Base-by-base conservation (phyloP, 2,113 vertebrate species). In the Erpornis zantholeuca region DNA sequence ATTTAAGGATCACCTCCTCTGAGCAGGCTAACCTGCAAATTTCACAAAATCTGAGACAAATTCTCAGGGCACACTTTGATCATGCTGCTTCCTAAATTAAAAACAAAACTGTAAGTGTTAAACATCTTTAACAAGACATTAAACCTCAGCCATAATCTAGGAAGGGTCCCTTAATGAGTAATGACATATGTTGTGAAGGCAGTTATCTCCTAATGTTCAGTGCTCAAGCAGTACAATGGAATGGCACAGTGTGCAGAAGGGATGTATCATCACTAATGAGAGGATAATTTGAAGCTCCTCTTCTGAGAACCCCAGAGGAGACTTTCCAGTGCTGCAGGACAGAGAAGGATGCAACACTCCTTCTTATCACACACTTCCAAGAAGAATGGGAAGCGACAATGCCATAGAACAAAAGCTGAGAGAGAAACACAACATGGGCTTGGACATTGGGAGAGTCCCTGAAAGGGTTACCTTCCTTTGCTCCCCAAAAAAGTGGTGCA, bases 81-180 rank as follows among this genome's bases (percentile, higher is more conserved):
- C 98, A 98, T 97, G 97, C 97, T 97, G 97, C 95, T 98, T 98
- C 97, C 97, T 97, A 98, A 98, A 98, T 98, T 98, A 98, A 98
- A 98, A 98, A 97, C 98, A 98, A 99, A 99, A 99, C 98, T 98
- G 95, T 98, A 99, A 99, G 98, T 98, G 99, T 99, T 99, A 99
- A 99, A 98, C 98, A 98, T 99, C 98, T 99, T 99, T 99, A 99
- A 99, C 98, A 99, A 99, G 98, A 98, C 99, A 99, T 99, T 99
- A 99, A 99, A 98, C 98, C 98, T 97, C 98, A 98, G 98, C 98
- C 98, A 98, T 99, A 99, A 99, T 98, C 96, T 98, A 92, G 93
- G 98, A 98, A 96, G 94, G 98, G 98, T 98, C 98, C 98, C 99
- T 98, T 99, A 99, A 99, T 98, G 99, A 99, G 99, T 99, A 98